Evolutionary conservation across 2,888 invertebrate genomes (phyloP).

Genomic region (Dicranocentrus wangi): DNA sequence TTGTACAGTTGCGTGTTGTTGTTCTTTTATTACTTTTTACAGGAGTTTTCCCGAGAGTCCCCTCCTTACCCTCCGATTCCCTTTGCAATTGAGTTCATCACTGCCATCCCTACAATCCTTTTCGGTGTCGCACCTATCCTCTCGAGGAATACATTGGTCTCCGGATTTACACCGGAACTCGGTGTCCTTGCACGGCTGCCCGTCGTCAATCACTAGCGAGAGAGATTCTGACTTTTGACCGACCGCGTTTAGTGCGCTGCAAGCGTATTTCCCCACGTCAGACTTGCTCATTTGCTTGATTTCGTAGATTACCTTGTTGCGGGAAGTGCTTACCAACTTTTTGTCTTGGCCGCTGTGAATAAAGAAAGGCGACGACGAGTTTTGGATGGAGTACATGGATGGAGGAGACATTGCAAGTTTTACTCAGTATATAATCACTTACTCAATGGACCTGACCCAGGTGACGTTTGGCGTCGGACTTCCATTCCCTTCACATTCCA

Average conservation of each 20-base stretch:
- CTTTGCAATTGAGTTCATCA: slow-evolving; percentile 65
- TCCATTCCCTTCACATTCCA: slow-evolving; percentile 64
- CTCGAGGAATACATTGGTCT: slow-evolving; percentile 68
- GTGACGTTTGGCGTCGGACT: slow-evolving; percentile 64
- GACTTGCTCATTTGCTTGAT: slow-evolving; percentile 59
- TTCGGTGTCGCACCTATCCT: slow-evolving; percentile 64
- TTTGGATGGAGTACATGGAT: too few species aligned
- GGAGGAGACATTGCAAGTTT: too few species aligned
- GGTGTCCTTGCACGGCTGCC: slow-evolving; percentile 48
- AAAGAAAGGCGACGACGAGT: neutral
- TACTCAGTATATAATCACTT: too few species aligned
- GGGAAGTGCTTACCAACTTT: slow-evolving; percentile 50
- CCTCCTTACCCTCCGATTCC: neutral
- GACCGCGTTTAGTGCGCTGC: slow-evolving; percentile 48
- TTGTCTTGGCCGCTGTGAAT: slow-evolving; percentile 54
- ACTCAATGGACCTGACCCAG: slow-evolving; percentile 65
- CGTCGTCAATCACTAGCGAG: slow-evolving; percentile 64
- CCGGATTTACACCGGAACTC: slow-evolving; percentile 69
- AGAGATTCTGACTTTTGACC: slow-evolving; percentile 64
- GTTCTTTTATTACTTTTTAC: too few species aligned
- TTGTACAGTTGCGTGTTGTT: too few species aligned
- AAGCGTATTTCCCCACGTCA: slow-evolving; percentile 67
- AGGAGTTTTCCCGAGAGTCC: neutral
- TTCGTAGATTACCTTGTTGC: slow-evolving; percentile 54
- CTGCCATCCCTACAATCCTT: slow-evolving; percentile 67